Evolutionary conservation across 1,140 invertebrate genomes (phyloP).

Genomic region (Subanguina moxae): DNA sequence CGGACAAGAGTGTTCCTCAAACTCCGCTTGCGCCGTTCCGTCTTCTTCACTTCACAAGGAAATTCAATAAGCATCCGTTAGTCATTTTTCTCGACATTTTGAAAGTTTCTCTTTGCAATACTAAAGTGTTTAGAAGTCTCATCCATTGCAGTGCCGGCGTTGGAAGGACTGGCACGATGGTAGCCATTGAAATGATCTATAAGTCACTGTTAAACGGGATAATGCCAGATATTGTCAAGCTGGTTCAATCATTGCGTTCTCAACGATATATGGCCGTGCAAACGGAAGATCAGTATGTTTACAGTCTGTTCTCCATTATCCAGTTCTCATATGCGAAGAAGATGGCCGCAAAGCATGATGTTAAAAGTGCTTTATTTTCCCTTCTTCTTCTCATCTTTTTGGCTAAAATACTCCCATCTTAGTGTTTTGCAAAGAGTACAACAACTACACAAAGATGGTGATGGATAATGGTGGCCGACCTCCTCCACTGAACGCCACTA

Average conservation of each 20-base stretch:
- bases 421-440: slow-evolving; percentile 5
- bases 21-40: slow-evolving; percentile 23
- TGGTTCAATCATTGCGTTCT: slow-evolving; percentile 25
- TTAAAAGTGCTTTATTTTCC: not conserved
- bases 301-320: slow-evolving; percentile 7
- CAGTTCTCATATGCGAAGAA: slow-evolving; percentile 5
- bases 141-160: slow-evolving; percentile 37
- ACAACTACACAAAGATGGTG: slow-evolving; percentile 2
- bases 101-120: not conserved
- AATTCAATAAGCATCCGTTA: slow-evolving; percentile 4
- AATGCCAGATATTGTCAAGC: slow-evolving; percentile 17
- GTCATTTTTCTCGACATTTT: not conserved
- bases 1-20: slow-evolving; percentile 23
- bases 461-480: slow-evolving; percentile 2
- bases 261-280: slow-evolving; percentile 38
- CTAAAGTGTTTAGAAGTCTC: slow-evolving; percentile 7
- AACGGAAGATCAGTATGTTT: slow-evolving; percentile 43
- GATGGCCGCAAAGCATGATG: slow-evolving; percentile 10
- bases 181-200: slow-evolving; percentile 33
- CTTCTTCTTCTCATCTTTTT: not conserved
- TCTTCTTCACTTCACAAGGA: slow-evolving; percentile 17
- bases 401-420: not conserved
- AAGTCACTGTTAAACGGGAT: slow-evolving; percentile 11
- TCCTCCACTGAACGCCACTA: slow-evolving; percentile 5
- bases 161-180: slow-evolving; percentile 39